Percentiles rank a stretch among this genome's conserved stretches.
Evolutionary conservation across 1,140 invertebrate genomes (phyloP).

Genomic region (Drosophila teissieri): DNA sequence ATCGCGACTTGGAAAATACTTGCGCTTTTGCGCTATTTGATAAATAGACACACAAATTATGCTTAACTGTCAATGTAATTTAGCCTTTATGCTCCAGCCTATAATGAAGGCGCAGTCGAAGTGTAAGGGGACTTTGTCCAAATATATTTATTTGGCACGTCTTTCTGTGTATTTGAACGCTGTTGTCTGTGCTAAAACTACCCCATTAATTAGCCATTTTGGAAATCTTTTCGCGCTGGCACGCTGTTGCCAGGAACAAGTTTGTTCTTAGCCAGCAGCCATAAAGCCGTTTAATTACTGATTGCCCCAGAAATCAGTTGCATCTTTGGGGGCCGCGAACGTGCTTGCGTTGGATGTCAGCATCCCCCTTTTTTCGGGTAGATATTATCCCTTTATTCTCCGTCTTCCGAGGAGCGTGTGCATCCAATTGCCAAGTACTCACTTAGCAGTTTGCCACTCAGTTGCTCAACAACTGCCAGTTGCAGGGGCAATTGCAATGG

Average conservation of each 20-base stretch:
- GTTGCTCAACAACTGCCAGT: slow-evolving; percentile 41
- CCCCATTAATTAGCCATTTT: neutral
- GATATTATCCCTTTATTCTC: slow-evolving; percentile 12
- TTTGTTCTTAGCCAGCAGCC: neutral
- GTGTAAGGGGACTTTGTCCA: neutral
- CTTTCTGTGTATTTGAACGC: neutral
- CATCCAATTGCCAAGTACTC: slow-evolving; percentile 43
- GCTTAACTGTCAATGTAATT: too few relatives aligned
- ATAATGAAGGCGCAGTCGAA: too few relatives aligned
- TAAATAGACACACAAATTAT: too few relatives aligned
- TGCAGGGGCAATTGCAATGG: slow-evolving; percentile 31
- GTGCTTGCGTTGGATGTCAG: slow-evolving; percentile 3
- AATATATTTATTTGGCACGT: neutral
- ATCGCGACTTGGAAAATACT: too few relatives aligned
- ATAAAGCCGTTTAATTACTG: slow-evolving; percentile 11
- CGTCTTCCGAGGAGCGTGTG: slow-evolving; percentile 23
- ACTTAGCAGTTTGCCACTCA: slow-evolving; percentile 52
- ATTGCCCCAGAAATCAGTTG: slow-evolving; percentile 1
- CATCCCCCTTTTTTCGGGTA: neutral
- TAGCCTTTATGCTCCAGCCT: too few relatives aligned
- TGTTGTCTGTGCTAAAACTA: neutral
- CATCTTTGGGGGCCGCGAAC: slow-evolving; percentile 1
- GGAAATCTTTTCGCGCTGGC: too few relatives aligned
- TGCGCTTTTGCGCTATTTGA: too few relatives aligned
- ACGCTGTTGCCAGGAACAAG: neutral